Evolutionary conservation across 2,888 invertebrate species (phyloP).

Genomic region (Eustalomyia histrio): DNA sequence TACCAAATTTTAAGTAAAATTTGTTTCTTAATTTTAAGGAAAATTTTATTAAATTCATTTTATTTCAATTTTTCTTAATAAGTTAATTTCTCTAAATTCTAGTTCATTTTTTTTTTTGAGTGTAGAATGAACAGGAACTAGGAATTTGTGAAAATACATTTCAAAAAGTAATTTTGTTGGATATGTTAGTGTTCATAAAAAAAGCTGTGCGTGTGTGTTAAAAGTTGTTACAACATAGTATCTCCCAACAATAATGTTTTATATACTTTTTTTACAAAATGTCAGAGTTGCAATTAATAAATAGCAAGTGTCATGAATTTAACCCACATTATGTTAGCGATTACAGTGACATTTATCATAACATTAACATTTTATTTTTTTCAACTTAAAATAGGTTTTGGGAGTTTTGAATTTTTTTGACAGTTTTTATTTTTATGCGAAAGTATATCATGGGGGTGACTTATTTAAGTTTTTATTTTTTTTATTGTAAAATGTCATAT

Average conservation of each 20-base stretch:
- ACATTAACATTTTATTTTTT: slow-evolving; percentile 10
- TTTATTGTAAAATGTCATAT: slow-evolving; percentile 22
- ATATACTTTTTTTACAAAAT: slow-evolving; percentile 5
- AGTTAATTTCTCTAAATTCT: too few relatives aligned
- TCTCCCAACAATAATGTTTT: not conserved
- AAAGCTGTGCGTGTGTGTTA: not conserved
- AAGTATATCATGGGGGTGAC: slow-evolving; percentile 7
- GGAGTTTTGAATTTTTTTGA: not conserved
- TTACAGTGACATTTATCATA: slow-evolving; percentile 56
- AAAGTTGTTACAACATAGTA: slow-evolving; percentile 14
- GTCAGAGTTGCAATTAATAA: slow-evolving; percentile 47
- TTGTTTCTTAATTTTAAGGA: too few relatives aligned
- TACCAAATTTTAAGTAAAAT: too few relatives aligned
- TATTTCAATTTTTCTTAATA: too few relatives aligned
- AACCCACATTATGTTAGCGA: slow-evolving; percentile 54
- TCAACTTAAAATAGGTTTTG: not conserved
- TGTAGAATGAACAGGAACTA: too few relatives aligned
- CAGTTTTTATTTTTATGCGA: not conserved
- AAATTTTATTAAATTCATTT: too few relatives aligned
- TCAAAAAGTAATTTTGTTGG: too few relatives aligned
- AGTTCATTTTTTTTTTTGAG: too few relatives aligned
- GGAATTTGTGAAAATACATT: too few relatives aligned
- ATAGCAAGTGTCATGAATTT: slow-evolving; percentile 55
- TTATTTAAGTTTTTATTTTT: slow-evolving; percentile 8
- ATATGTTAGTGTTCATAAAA: not conserved